A percentile compares a stretch with the other conserved stretches of the same genome.
These are phyloP conservation scores for Drosophila pseudoananassae DNA, from an alignment of 1,140 invertebrate genomes.

Conservation along the genomic window DNA sequence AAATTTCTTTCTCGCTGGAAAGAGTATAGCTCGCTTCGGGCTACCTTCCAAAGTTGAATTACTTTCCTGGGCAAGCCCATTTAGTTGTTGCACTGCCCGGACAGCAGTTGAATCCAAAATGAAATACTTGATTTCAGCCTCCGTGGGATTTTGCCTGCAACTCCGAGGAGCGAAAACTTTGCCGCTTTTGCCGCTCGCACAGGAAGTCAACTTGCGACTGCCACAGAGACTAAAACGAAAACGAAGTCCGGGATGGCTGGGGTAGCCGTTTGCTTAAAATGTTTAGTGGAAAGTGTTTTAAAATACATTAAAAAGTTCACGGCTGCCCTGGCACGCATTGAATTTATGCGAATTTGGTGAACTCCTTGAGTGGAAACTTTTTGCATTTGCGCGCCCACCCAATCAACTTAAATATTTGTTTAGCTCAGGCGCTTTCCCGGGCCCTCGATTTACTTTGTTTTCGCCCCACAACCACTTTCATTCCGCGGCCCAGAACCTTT, in stretches of 20 bases:
- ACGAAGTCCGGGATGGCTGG: constrained; percentile 1
- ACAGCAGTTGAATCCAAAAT: constrained; percentile 82
- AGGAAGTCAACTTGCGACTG: constrained; percentile 69
- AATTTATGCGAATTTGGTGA: constrained; percentile 82
- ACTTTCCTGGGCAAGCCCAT: constrained; percentile 31
- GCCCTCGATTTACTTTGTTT: background rate
- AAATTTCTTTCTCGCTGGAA: background rate
- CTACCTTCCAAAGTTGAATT: constrained; percentile 12
- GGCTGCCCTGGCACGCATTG: constrained; percentile 76
- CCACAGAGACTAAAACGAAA: constrained; percentile 24
- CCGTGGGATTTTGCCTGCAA: constrained; percentile 66
- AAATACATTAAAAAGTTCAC: constrained; percentile 82
- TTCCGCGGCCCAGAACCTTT: constrained; percentile 1
- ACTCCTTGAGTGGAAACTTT: constrained; percentile 77
- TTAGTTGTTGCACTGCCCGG: constrained; percentile 69
- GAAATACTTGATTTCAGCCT: constrained; percentile 81
- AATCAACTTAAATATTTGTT: constrained; percentile 81
- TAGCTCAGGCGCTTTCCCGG: constrained; percentile 48
- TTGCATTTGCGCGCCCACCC: constrained; percentile 70
- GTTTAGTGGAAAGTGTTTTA: constrained; percentile 82
- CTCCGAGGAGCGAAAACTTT: constrained; percentile 62
- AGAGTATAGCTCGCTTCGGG: constrained; percentile 18
- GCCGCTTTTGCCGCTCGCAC: constrained; percentile 45
- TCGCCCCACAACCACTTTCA: background rate
- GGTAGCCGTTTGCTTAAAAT: constrained; percentile 75